Evolutionary conservation across 2,888 invertebrate species (phyloP).

Genomic region (Pilophorus perplexus): DNA sequence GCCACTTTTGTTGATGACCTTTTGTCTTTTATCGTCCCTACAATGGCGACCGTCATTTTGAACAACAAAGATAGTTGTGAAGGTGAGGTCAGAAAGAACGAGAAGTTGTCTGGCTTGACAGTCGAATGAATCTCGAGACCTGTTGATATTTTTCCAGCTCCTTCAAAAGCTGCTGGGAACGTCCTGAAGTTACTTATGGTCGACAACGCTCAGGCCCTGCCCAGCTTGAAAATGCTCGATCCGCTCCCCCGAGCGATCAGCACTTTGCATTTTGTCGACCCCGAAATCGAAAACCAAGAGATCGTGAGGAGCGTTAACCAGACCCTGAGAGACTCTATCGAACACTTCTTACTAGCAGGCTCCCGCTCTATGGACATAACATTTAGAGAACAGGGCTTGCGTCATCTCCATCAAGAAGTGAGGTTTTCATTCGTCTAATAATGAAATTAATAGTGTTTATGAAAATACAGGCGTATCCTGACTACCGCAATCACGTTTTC

Average conservation of each 20-base stretch:
- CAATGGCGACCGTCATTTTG: conserved; percentile 24
- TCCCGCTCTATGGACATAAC: conserved; percentile 47
- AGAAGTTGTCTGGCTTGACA: no score
- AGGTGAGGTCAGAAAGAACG: no score
- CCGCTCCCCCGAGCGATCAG: conserved; percentile 55
- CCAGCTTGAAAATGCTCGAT: conserved; percentile 56
- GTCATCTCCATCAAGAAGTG: conserved; percentile 54
- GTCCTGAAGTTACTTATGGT: conserved; percentile 58
- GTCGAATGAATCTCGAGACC: no score
- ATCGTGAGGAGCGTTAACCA: conserved; percentile 6
- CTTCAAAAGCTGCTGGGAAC: conserved; percentile 51
- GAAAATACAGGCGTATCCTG: neutral
- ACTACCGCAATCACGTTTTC: conserved; percentile 10
- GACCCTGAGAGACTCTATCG: conserved; percentile 34
- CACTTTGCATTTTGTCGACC: conserved; percentile 49
- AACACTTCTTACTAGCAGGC: conserved; percentile 56
- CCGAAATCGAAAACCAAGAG: conserved; percentile 22
- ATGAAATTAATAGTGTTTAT: neutral
- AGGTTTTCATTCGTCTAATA: no score
- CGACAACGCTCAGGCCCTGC: conserved; percentile 55
- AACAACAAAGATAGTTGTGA: conserved; percentile 23
- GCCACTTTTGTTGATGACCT: conserved; percentile 35
- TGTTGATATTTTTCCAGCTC: neutral
- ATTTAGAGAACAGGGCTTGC: conserved; percentile 57
- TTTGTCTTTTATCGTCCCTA: conserved; percentile 27